phyloP scores from a whole-genome alignment of 2,113 vertebrate species.

The Microcebus ravelobensis region DNA sequence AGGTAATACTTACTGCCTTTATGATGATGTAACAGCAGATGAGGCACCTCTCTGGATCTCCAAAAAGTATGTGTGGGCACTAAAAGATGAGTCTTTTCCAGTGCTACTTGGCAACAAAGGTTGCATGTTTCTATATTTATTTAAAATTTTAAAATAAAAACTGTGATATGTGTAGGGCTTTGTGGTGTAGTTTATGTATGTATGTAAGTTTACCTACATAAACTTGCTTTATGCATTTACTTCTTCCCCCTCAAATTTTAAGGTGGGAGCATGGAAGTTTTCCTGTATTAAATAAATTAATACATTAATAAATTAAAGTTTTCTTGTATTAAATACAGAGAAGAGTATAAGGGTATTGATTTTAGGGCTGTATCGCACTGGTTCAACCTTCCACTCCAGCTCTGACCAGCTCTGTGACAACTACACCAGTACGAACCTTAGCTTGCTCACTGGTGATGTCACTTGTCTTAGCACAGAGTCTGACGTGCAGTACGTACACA shows the following conservation, averaged over 20 bases:
- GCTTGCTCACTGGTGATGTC: not conserved
- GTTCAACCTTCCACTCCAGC: not conserved
- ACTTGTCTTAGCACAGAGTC: not conserved
- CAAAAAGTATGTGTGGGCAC: not conserved
- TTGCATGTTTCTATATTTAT: not conserved
- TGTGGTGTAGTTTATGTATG: not conserved
- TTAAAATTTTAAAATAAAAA: not conserved
- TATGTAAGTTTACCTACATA: not conserved
- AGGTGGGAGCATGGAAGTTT: not conserved
- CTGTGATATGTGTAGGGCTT: not conserved
- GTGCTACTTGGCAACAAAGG: not conserved
- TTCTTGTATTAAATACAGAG: not conserved
- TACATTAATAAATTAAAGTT: too few species aligned
- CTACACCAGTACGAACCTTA: not conserved
- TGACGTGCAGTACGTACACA: not conserved
- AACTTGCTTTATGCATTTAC: not conserved
- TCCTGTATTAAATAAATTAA: not conserved
- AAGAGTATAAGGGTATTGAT: not conserved
- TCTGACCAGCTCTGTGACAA: not conserved
- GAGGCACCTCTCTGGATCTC: not conserved
- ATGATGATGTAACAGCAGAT: not conserved
- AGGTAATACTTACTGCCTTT: not conserved
- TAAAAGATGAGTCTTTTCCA: not conserved
- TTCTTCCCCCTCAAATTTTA: not conserved
- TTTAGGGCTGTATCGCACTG: not conserved